Evolutionary conservation across 2,888 invertebrate species (phyloP), one percentile per base, ranked within the genome.

Genomic region (Diplazon laetatorius): DNA sequence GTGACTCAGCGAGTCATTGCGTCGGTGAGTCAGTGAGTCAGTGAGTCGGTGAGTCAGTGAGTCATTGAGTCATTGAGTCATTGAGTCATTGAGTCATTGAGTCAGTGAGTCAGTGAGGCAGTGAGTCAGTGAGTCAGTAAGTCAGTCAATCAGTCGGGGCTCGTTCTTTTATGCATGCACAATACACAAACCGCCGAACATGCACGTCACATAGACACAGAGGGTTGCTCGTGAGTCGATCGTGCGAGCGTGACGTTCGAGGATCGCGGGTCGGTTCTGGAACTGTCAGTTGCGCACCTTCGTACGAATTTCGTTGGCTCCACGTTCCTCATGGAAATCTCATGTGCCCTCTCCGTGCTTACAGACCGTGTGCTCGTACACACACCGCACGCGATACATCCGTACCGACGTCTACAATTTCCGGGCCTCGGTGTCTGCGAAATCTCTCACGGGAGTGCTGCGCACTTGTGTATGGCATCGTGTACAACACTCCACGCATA

Each of bases 341-440:
- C 52, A 22, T 12, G 22, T 37, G 30, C 42, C 16, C 16, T 20
- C 50, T 8, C 5, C 18, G 6, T 22, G 12, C 66, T 55, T 16
- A 18, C 22, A 25, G 55, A 25, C 20, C 14, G 68, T 35, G 52
- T 71, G 60, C 39, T 52, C 18, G 30, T 52, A 52, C 25, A 18
- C 16, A 14, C 20, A 37, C 71, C 75, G 75, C 78, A 75, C 78
- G 75, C 78, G 75, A 78, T 78, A 35, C 44, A 75, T 62, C 71
- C 50, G 35, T 66, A 68, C 59, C 71, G 66, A 78, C 75, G 78
- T 75, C 62, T 75, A 75, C 78, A 78, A 78, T 78, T 78, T 78
- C 78, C 78, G 78, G 62, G 44, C 62, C 66, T 71, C 48, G 42
- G 22, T 55, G 57, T 63, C 57, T 62, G 55, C 37, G 39, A 70